phyloP scores from a whole-genome alignment of 2,888 invertebrate genomes.

The Meiosimyza platycephala region DNA sequence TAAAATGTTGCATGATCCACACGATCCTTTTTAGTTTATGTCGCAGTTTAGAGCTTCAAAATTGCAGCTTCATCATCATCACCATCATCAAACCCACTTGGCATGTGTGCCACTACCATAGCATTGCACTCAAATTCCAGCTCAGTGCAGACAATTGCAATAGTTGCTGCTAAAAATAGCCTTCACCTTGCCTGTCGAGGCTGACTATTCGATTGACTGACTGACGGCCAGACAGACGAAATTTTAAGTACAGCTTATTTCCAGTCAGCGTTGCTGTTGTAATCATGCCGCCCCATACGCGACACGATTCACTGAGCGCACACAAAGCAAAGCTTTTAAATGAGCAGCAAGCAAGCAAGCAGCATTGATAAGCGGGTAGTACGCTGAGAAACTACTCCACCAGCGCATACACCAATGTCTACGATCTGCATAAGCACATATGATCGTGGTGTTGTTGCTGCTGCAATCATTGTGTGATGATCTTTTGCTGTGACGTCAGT shows the following conservation, averaged over 20 bases:
- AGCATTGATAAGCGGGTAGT: no score
- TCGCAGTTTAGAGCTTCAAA: neutral
- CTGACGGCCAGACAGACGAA: neutral
- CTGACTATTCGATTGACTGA: neutral
- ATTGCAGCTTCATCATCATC: slow-evolving; percentile 14
- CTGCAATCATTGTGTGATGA: neutral
- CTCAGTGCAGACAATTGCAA: neutral
- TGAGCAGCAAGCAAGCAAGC: slow-evolving; percentile 14
- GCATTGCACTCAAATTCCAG: neutral
- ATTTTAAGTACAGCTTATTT: no score
- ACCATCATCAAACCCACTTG: neutral
- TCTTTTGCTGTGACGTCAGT: slow-evolving; percentile 7
- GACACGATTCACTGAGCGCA: slow-evolving; percentile 38
- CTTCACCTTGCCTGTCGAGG: slow-evolving; percentile 39
- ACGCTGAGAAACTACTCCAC: neutral
- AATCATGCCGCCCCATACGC: slow-evolving; percentile 27
- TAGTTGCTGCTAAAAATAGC: slow-evolving; percentile 38
- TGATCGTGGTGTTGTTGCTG: neutral
- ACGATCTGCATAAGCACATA: neutral
- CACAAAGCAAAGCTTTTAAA: slow-evolving; percentile 32
- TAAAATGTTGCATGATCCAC: no score
- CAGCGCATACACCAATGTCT: neutral
- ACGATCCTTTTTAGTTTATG: no score
- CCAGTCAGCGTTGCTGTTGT: neutral
- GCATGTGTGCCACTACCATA: neutral